Evolutionary conservation across 1,140 invertebrate species (phyloP).

Genomic region (Muscidifurax raptorellus): DNA sequence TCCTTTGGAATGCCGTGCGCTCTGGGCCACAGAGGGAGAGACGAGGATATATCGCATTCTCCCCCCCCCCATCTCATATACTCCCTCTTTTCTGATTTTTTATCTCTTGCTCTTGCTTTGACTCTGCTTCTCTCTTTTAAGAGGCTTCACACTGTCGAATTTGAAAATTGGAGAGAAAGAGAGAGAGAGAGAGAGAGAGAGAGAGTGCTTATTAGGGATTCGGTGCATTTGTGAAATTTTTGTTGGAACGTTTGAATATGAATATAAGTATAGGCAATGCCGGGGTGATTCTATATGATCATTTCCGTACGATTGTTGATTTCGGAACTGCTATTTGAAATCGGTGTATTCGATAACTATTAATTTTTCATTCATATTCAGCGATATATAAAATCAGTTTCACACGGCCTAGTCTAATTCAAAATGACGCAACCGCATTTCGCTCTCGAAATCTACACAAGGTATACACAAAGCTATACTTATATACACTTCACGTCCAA

Average conservation of each 20-base stretch:
- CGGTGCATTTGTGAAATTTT: background rate
- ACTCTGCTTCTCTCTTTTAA: background rate
- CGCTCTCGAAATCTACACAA: background rate
- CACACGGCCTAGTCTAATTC: background rate
- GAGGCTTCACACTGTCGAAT: constrained; percentile 13
- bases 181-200: too few relatives aligned
- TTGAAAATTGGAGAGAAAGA: background rate
- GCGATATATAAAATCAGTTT: background rate
- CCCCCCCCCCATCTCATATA: background rate
- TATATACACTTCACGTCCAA: background rate
- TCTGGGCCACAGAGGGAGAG: constrained; percentile 17
- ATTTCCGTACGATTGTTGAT: too few relatives aligned
- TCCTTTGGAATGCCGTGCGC: constrained; percentile 53
- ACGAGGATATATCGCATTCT: constrained; percentile 33
- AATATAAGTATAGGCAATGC: too few relatives aligned
- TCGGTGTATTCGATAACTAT: background rate
- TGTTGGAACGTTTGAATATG: background rate
- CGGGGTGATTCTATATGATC: too few relatives aligned
- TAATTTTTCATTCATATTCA: background rate
- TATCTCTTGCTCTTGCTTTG: constrained; percentile 19
- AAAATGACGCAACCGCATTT: background rate
- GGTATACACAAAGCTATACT: background rate
- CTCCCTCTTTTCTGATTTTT: constrained; percentile 51
- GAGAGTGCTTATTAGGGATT: background rate
- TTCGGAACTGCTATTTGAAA: background rate